phyloP scores from a whole-genome alignment of 2,113 vertebrate genomes.

The Eudorcas thomsonii region DNA sequence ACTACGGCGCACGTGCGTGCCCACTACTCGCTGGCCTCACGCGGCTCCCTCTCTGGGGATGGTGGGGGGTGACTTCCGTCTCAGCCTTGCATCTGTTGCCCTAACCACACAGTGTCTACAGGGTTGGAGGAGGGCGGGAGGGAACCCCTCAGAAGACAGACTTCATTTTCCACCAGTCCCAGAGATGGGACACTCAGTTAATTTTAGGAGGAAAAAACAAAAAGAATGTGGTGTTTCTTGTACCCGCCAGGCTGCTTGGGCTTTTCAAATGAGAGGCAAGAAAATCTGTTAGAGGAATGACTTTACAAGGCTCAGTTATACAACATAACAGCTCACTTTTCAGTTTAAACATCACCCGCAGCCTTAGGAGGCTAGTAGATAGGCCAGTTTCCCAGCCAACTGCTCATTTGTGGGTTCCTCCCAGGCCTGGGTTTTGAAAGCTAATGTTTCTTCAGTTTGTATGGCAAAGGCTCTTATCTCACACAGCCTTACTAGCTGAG shows the following conservation, averaged over 20 bases:
- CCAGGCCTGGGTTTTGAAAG: not conserved
- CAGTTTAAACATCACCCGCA: not conserved
- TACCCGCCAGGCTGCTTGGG: not conserved
- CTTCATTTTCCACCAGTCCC: not conserved
- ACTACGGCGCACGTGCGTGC: fast-evolving
- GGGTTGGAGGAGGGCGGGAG: not conserved
- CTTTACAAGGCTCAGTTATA: not conserved
- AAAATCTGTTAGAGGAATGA: not conserved
- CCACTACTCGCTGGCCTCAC: not conserved
- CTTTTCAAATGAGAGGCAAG: not conserved
- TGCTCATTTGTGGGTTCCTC: not conserved
- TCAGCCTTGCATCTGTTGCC: not conserved
- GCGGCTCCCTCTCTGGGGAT: not conserved
- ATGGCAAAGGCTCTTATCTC: not conserved
- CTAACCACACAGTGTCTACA: not conserved
- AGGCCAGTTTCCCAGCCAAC: not conserved
- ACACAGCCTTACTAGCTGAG: not conserved
- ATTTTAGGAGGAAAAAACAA: not conserved
- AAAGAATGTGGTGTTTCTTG: not conserved
- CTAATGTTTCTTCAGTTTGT: not conserved
- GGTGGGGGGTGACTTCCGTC: not conserved
- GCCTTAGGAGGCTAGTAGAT: not conserved
- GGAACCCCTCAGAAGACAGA: not conserved
- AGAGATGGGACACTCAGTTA: not conserved
- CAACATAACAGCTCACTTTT: not conserved